Evolutionary conservation across 1,140 invertebrate genomes (phyloP).

Genomic region (Odontomachus brunneus): DNA sequence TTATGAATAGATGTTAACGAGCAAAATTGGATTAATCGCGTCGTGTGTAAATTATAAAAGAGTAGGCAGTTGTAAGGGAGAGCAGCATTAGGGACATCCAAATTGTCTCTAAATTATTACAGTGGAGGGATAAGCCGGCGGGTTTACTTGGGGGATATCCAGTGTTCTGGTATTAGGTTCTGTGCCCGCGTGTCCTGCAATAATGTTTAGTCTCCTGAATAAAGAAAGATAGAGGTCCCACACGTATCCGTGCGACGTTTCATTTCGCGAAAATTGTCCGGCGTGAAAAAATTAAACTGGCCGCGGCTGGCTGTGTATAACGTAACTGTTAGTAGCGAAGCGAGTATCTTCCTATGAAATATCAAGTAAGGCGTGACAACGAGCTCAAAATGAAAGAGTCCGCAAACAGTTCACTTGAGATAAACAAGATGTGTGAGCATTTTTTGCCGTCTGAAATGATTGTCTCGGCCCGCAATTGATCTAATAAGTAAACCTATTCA

Average conservation of each 20-base stretch:
- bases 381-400: not conserved
- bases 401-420: too few relatives aligned
- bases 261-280: slow-evolving; percentile 13
- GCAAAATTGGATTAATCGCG: not conserved
- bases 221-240: slow-evolving; percentile 45
- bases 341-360: too few relatives aligned
- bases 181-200: slow-evolving; percentile 20
- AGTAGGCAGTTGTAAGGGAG: not conserved
- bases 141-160: slow-evolving; percentile 39
- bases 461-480: too few relatives aligned
- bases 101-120: slow-evolving; percentile 62
- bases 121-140: slow-evolving; percentile 44
- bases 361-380: not conserved
- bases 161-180: slow-evolving; percentile 36
- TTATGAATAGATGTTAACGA: not conserved
- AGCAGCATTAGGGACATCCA: slow-evolving; percentile 38
- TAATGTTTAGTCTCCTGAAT: slow-evolving; percentile 49
- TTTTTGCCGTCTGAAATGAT: too few relatives aligned
- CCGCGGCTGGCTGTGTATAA: not conserved
- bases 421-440: too few relatives aligned
- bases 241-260: slow-evolving; percentile 3
- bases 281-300: not conserved
- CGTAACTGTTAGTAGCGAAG: not conserved
- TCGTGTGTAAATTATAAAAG: slow-evolving; percentile 8
- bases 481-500: too few relatives aligned